phyloP scores from a whole-genome alignment of 2,797 vertebrate genomes.

The Chrysocyon brachyurus region DNA sequence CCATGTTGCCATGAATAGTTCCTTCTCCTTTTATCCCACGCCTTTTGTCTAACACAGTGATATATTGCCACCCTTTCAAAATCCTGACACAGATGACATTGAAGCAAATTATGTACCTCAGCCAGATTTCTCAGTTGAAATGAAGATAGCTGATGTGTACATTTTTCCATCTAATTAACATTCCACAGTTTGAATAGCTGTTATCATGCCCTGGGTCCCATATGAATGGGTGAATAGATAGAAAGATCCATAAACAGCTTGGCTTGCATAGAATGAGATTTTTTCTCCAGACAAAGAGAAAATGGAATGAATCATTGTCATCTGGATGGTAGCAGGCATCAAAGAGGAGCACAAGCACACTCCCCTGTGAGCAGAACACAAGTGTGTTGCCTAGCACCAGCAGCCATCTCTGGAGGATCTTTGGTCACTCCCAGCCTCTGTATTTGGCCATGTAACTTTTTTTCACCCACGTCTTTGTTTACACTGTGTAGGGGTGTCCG shows the following conservation, averaged over 20 bases:
- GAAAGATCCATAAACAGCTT: slow-evolving; percentile 85
- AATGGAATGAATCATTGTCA: slow-evolving; percentile 77
- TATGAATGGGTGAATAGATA: slow-evolving; percentile 84
- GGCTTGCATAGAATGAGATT: slow-evolving; percentile 81
- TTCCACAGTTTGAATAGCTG: slow-evolving; percentile 86
- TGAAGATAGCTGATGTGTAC: slow-evolving; percentile 80
- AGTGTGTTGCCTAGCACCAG: slow-evolving; percentile 27
- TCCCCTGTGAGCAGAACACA: background rate
- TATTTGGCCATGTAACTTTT: slow-evolving; percentile 29
- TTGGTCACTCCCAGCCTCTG: background rate
- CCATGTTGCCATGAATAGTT: slow-evolving; percentile 55
- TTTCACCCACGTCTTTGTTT: slow-evolving; percentile 56
- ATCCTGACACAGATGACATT: slow-evolving; percentile 85
- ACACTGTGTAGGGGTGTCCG: background rate
- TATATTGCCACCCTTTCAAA: slow-evolving; percentile 82
- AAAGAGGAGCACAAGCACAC: background rate
- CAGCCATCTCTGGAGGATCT: background rate
- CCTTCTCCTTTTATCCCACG: slow-evolving; percentile 68
- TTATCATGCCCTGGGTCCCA: slow-evolving; percentile 83
- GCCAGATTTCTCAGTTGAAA: slow-evolving; percentile 83
- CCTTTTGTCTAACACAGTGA: slow-evolving; percentile 76
- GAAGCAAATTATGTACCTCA: slow-evolving; percentile 85
- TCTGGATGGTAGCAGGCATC: slow-evolving; percentile 69
- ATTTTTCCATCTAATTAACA: slow-evolving; percentile 87
- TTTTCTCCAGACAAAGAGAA: slow-evolving; percentile 82